Evolutionary conservation across 2,797 vertebrate genomes (phyloP), one percentile per base, ranked within the genome.

Genomic region (Anas acuta): DNA sequence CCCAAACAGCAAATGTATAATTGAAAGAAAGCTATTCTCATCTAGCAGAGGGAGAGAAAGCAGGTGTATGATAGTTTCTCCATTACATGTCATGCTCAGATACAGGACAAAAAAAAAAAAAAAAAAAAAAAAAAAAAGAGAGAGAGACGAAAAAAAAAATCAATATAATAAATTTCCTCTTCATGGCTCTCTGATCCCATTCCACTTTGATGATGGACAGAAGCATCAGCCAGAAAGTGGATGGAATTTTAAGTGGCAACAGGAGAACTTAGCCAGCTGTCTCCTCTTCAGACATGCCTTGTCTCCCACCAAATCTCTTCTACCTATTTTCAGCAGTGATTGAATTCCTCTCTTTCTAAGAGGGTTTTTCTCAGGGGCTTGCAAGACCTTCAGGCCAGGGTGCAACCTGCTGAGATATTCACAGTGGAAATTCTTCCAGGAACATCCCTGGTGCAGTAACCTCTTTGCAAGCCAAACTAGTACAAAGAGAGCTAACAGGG

Each of bases 161-260:
- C 83, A 71, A 51, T 79, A 64, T 45, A 77, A 84, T 87, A 82
- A 61, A 84, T 91, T 69, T 84, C 62, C 12, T 71, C n/a, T 93
- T 94, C 64, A 85, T 69, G 64, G 54, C 74, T 89, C n/a, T 69
- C 76, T 85, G 90, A 72, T 92, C 23, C 66, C 30, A 47, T 90
- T 84, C 62, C 9, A 11, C 35, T 93, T 43, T 41, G 26, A 66
- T 80, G 53, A 90, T 60, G n/a, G 43, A 81, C 3, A 6, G 69
- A 80, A 80, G 41, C 81, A 73, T 39, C 54, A 93, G 32, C 19
- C 72, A 33, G 21, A 28, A 80, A 78, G 60, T 49, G 75, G 87
- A 43, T 37, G 32, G 65, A 90, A 93, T 93, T 91, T 76, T 56
- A 88, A 95, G 56, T 19, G 16, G 19, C n/a, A 91, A 57, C 21